Conservation (phyloP, 35 echinoderm and acorn worm genomes). For the Apostichopus parvimensis region DNA sequence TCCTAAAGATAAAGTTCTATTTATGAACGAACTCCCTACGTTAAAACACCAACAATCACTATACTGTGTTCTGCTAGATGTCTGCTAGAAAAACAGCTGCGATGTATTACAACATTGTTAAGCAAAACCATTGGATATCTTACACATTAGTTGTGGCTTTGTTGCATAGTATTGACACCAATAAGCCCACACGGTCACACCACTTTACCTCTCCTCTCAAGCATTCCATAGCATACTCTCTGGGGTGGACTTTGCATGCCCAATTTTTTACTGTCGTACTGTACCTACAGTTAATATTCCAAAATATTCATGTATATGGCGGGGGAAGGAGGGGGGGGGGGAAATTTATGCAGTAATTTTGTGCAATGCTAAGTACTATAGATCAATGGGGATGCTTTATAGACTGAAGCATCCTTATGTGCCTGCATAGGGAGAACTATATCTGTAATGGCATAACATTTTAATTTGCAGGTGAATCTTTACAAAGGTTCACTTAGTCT, state of each 20-base stretch:
- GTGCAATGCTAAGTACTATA: no score
- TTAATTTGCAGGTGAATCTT: no score
- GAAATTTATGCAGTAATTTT: no score
- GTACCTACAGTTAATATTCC: neutral
- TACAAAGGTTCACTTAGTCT: no score
- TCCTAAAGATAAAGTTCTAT: no score
- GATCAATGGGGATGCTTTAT: no score
- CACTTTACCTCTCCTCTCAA: constrained; percentile 18
- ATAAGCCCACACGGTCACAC: constrained; percentile 17
- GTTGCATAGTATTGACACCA: constrained; percentile 2
- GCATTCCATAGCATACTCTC: neutral
- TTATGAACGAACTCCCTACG: no score
- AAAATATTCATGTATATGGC: neutral
- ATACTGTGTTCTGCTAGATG: neutral
- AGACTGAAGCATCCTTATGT: no score
- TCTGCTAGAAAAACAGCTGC: neutral
- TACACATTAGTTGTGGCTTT: neutral
- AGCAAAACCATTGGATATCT: neutral
- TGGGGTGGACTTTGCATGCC: neutral
- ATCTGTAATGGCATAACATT: no score
- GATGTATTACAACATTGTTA: neutral
- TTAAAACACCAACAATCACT: neutral
- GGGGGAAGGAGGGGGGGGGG: no score
- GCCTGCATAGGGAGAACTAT: no score
- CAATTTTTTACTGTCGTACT: neutral